A percentile compares a stretch with the other conserved stretches of the same genome.
phyloP scores from a whole-genome alignment of 2,797 vertebrate genomes.

The Esox lucius region DNA sequence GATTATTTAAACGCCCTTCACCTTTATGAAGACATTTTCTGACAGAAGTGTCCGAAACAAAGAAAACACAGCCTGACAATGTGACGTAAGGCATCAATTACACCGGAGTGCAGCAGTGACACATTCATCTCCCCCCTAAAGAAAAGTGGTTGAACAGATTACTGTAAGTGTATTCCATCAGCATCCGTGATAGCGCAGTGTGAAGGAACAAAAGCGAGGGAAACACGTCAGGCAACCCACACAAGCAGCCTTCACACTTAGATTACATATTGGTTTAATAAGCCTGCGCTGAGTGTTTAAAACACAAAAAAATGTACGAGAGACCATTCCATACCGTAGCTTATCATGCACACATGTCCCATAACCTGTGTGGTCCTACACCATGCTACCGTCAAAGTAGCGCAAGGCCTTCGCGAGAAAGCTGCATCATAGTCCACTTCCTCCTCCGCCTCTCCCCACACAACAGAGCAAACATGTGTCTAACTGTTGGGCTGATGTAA shows the following conservation, averaged over 20 bases:
- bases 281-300: neutral
- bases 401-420: neutral
- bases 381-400: neutral
- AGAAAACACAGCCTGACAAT: neutral
- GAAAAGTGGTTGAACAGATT: neutral
- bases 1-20: slow-evolving; percentile 65
- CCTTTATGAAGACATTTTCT: slow-evolving; percentile 37
- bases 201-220: neutral
- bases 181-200: neutral
- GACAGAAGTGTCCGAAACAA: neutral
- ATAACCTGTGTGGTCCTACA: neutral
- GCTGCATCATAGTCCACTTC: neutral
- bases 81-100: neutral
- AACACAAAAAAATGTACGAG: neutral
- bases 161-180: neutral
- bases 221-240: neutral
- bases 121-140: neutral
- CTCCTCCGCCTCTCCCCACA: slow-evolving; percentile 19
- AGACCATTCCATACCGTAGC: neutral
- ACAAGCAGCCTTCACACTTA: neutral
- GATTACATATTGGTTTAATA: neutral
- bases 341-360: neutral
- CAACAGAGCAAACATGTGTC: slow-evolving; percentile 2
- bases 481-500: slow-evolving; percentile 2
- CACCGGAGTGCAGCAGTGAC: neutral